These are phyloP conservation scores for Epicauta chinensis DNA, from an alignment of 1,140 invertebrate species.

Conservation along the genomic window DNA sequence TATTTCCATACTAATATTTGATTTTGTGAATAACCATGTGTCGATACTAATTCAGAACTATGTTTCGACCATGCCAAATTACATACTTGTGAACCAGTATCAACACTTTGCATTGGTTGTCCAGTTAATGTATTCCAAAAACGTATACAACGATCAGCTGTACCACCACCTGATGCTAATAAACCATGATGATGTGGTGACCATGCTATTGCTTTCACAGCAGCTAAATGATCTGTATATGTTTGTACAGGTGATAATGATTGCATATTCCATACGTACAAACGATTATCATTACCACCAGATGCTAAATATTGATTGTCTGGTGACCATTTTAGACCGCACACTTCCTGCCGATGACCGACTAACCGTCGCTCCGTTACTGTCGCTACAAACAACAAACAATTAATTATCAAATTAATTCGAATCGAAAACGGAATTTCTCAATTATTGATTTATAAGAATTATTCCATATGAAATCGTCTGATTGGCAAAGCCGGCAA, in stretches of 20 bases:
- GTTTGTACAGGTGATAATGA: constrained; percentile 86
- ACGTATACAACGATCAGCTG: constrained; percentile 94
- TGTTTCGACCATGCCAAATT: constrained; percentile 99
- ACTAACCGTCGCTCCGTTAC: constrained; percentile 72
- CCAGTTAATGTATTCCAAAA: constrained; percentile 99
- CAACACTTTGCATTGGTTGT: constrained; percentile 97
- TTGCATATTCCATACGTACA: constrained; percentile 97
- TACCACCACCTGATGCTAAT: constrained; percentile 95
- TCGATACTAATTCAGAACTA: constrained; percentile 95
- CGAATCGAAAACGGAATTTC: not conserved
- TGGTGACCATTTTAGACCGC: constrained; percentile 99
- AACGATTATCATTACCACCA: constrained; percentile 97
- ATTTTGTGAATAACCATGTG: constrained; percentile 99
- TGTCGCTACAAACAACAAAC: constrained; percentile 45
- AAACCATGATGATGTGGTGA: constrained; percentile 98
- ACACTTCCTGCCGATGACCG: constrained; percentile 96
- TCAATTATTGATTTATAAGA: too few species aligned
- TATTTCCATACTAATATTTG: constrained; percentile 99
- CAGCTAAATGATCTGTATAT: constrained; percentile 96
- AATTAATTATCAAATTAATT: not conserved
- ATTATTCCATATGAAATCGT: too few species aligned
- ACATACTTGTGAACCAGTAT: constrained; percentile 96
- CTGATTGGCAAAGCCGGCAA: too few species aligned
- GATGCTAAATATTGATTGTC: constrained; percentile 97
- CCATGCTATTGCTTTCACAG: constrained; percentile 99